Evolutionary conservation across 1,140 invertebrate species (phyloP), one percentile per base, ranked within the genome.

Genomic region (Maconellicoccus hirsutus): DNA sequence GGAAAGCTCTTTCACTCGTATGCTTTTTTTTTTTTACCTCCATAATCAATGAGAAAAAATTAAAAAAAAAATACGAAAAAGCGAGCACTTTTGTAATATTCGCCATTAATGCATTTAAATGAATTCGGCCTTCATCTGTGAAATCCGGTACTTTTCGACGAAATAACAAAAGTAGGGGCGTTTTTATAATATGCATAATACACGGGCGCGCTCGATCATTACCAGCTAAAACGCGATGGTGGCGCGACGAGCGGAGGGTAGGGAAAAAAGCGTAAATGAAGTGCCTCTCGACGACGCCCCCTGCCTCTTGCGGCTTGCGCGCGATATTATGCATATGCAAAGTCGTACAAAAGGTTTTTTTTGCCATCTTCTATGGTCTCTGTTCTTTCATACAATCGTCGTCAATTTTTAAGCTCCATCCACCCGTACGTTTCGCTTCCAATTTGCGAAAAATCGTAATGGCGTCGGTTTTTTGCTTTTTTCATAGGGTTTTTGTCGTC

Each of bases 121-220:
- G 61, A 66, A 66, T 66, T 66, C 61, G 61, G 61, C 19, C 61
- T 66, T 23, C 61, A 25, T 66, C 61, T 26, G 22, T 14, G 25
- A 66, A 66, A 66, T 66, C 61, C 61, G 25, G 61, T 26, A 66
- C 61, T 66, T 66, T 66, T 25, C 10, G 21, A 26, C 21, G 25
- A 66, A 66, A 66, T 66, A 66, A 66, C 25, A 66, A 66, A 66
- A 66, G 61, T 66, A 66, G 61, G 61, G 61, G 61, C 61, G 61
- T 66, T 66, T 66, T 66, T 22, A 66, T 66, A 66, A 66, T 66
- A 66, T 66, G 61, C 61, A 66, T 66, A 66, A 66, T 66, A 66
- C 61, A 16, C 61, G 16, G 21, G 42, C n/a, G 10, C 16, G 61
- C 61, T 66, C 25, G 61, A 66, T 66, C 61, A 66, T 66, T 66